Base-by-base conservation (phyloP, 2,888 invertebrate species). In the Nemotelus nigrinus region DNA sequence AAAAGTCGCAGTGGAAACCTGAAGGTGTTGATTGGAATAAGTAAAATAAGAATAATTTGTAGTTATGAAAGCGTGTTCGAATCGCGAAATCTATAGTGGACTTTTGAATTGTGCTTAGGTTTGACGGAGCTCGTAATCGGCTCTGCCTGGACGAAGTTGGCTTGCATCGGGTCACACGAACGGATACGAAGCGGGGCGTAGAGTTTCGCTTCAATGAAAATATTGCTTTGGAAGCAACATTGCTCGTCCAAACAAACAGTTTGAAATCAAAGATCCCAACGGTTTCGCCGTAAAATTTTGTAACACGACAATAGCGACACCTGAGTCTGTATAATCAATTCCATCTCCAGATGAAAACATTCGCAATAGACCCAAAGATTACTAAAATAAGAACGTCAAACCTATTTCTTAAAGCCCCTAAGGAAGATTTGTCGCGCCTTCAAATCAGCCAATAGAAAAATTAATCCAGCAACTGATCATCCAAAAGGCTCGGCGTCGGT, bases 121-220 rank as follows among this genome's bases (percentile, higher is more conserved):
- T 41, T 39, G 63, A 5, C 43, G 63, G 3, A 43, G 39, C 25
- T 25, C 25, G 25, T 25, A 25, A 25, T 25, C 25, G 25, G 25
- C 43, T 10, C 55, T 2, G 3, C 55, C n/a, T 41, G 70, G 45
- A 44, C 55, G 39, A 41, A 39, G 55, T 43, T 55, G 41, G 55
- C 10, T 47, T 43, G 25, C 47, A 74, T 74, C 43, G 60, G 74
- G 74, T 74, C 74, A 63, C 70, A 53, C 43, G 53, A 43, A 70
- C 39, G 25, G 70, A 43, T 41, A 70, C 53, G 50, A 50, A 72
- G 60, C 60, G 74, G 74, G 74, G 74, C 74, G 74, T 74, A 60
- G 47, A 48, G 63, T 60, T 45, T 43, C 41, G 41, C 60, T 70
- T 65, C 10, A 8, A 50, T 70, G 53, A 8, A 55, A 70, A 70